phyloP scores from a whole-genome alignment of 2,888 invertebrate species.

The Timema podura region DNA sequence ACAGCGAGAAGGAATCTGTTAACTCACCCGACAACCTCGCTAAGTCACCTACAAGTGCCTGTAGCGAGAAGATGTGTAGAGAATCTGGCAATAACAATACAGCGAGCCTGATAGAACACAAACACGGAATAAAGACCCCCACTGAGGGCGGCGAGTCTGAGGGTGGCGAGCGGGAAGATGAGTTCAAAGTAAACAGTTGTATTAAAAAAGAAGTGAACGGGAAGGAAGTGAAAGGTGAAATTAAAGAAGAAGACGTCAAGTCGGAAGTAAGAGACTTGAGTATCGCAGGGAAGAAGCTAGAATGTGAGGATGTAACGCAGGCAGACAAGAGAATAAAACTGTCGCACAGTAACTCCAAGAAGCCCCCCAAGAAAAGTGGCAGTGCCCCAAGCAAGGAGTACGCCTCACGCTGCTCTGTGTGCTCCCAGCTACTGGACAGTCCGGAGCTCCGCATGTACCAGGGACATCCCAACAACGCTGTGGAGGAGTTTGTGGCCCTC shows the following conservation, averaged over 20 bases:
- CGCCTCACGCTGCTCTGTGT: constrained; percentile 46
- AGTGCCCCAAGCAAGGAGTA: background rate
- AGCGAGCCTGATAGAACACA: too few relatives aligned
- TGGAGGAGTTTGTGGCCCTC: constrained; percentile 71
- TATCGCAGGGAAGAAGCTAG: too few relatives aligned
- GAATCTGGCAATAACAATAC: too few relatives aligned
- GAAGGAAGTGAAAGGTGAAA: constrained; percentile 22
- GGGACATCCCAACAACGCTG: constrained; percentile 72
- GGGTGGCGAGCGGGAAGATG: background rate
- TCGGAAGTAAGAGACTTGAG: too few relatives aligned
- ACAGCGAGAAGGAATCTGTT: too few relatives aligned
- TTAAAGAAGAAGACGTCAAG: constrained; percentile 17
- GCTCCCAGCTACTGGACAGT: constrained; percentile 48
- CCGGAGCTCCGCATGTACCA: constrained; percentile 54
- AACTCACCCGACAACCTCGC: too few relatives aligned
- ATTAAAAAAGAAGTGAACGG: background rate
- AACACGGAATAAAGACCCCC: too few relatives aligned
- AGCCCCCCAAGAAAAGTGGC: background rate
- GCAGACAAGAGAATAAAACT: constrained; percentile 29
- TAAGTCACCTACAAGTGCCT: too few relatives aligned
- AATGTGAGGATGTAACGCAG: too few relatives aligned
- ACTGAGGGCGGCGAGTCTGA: too few relatives aligned
- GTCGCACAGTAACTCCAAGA: too few relatives aligned
- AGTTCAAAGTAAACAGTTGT: background rate
- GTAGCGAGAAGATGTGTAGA: too few relatives aligned